Conservation (phyloP, 2,113 vertebrate species). For the Pluvianellus socialis region DNA sequence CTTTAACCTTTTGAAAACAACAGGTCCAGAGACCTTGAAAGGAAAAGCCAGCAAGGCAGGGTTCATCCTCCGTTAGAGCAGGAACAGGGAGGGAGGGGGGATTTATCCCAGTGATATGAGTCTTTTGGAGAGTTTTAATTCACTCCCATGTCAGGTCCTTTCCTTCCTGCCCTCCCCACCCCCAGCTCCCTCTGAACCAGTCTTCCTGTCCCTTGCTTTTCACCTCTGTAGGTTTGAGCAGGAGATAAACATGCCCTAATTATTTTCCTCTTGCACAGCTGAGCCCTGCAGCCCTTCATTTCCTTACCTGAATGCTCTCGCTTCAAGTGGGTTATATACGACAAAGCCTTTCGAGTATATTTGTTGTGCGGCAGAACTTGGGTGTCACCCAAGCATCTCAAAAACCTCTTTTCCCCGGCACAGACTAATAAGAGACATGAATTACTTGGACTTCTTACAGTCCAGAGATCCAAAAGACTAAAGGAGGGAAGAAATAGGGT, state of each 20-base stretch:
- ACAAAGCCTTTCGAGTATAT: background rate
- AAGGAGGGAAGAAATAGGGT: background rate
- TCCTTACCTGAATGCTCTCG: slow-evolving; percentile 47
- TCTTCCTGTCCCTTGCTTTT: slow-evolving; percentile 29
- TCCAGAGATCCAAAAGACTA: background rate
- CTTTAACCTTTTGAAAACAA: slow-evolving; percentile 29
- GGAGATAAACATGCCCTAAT: slow-evolving; percentile 50
- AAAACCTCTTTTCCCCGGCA: background rate
- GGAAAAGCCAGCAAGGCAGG: background rate
- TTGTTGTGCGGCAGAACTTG: background rate
- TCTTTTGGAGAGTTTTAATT: slow-evolving; percentile 46
- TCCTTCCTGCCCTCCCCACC: background rate
- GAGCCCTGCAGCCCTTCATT: slow-evolving; percentile 48
- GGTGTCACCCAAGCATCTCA: slow-evolving; percentile 5
- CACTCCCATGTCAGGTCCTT: slow-evolving; percentile 1
- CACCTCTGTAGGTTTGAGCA: slow-evolving; percentile 50
- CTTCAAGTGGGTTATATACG: background rate
- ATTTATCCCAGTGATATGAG: background rate
- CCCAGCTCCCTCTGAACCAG: slow-evolving; percentile 11
- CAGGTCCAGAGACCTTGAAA: background rate
- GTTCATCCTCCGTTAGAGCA: background rate
- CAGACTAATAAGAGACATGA: background rate
- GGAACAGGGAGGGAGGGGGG: background rate
- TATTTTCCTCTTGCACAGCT: slow-evolving; percentile 55
- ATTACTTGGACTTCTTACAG: background rate